Percentiles rank a stretch among this genome's conserved stretches.
These are phyloP conservation scores for Excalfactoria chinensis DNA, from an alignment of 2,113 vertebrate species.

Conservation along the genomic window DNA sequence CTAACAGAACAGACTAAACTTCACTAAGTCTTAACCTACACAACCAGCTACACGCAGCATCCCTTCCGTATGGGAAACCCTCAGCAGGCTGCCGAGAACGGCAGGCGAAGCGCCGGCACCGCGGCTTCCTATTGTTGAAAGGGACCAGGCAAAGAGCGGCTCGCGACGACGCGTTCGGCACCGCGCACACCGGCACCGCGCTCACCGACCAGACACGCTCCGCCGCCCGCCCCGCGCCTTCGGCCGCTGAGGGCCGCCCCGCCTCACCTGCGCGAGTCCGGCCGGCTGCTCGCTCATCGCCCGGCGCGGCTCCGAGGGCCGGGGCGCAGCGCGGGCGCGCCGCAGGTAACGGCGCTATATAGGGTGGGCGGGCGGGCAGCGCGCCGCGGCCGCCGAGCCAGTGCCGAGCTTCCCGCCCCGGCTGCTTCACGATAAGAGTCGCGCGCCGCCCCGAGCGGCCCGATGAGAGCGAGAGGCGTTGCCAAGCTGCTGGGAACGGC, in stretches of 20 bases:
- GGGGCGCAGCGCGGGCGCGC: background rate
- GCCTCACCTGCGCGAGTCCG: too few relatives aligned
- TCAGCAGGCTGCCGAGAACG: background rate
- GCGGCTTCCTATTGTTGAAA: background rate
- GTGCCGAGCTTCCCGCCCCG: background rate
- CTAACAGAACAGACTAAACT: background rate
- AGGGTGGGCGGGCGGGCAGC: slow-evolving; percentile 61
- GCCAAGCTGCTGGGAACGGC: background rate
- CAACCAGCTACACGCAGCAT: background rate
- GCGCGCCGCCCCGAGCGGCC: background rate
- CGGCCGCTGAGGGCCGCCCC: too few relatives aligned
- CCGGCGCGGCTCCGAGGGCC: background rate
- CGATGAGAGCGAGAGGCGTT: slow-evolving; percentile 32
- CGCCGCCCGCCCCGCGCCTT: too few relatives aligned
- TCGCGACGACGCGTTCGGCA: too few relatives aligned
- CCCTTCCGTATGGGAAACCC: background rate
- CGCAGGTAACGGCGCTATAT: slow-evolving; percentile 74
- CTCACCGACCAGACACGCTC: too few relatives aligned
- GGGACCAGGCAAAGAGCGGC: too few relatives aligned
- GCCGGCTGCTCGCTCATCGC: too few relatives aligned
- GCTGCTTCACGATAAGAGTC: slow-evolving; percentile 84
- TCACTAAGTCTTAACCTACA: background rate
- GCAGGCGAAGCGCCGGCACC: background rate
- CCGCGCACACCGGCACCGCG: too few relatives aligned
- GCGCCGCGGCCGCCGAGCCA: slow-evolving; percentile 70